A percentile compares a stretch with the other conserved stretches of the same genome.
These are phyloP conservation scores for Psylliodes chrysocephalus DNA, from an alignment of 2,888 invertebrate species.

Conservation along the genomic window DNA sequence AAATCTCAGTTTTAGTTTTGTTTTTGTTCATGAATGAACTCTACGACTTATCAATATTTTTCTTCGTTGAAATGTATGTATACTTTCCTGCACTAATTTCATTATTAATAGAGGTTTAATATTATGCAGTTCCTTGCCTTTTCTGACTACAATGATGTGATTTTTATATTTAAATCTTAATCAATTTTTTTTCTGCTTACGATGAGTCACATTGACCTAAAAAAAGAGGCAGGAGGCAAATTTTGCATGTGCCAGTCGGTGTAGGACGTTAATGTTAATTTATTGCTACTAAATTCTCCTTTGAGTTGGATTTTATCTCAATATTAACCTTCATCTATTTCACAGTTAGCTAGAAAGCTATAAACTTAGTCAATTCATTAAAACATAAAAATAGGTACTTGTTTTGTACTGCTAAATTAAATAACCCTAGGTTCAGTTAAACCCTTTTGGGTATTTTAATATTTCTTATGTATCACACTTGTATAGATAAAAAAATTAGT, in stretches of 20 bases:
- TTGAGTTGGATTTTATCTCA: not conserved
- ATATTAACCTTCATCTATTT: not conserved
- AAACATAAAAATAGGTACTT: no score
- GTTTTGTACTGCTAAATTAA: no score
- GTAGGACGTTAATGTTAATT: constrained; percentile 22
- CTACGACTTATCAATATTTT: not conserved
- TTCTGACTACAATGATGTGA: not conserved
- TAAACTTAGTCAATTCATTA: not conserved
- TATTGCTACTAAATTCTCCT: not conserved
- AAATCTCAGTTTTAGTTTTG: constrained; percentile 21
- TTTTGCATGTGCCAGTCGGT: constrained; percentile 44
- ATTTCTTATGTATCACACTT: no score
- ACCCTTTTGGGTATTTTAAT: no score
- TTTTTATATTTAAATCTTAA: not conserved
- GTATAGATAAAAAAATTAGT: no score
- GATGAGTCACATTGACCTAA: constrained; percentile 48
- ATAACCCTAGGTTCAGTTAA: no score
- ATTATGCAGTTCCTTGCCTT: not conserved
- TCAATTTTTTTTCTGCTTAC: constrained; percentile 19
- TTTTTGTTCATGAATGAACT: constrained; percentile 10
- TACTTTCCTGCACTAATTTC: not conserved
- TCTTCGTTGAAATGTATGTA: not conserved
- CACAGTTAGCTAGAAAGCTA: constrained; percentile 10
- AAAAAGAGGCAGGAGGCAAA: constrained; percentile 42
- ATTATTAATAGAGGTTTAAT: not conserved